Evolutionary conservation across 2,888 invertebrate species (phyloP).

Genomic region (Torymus tubicola): DNA sequence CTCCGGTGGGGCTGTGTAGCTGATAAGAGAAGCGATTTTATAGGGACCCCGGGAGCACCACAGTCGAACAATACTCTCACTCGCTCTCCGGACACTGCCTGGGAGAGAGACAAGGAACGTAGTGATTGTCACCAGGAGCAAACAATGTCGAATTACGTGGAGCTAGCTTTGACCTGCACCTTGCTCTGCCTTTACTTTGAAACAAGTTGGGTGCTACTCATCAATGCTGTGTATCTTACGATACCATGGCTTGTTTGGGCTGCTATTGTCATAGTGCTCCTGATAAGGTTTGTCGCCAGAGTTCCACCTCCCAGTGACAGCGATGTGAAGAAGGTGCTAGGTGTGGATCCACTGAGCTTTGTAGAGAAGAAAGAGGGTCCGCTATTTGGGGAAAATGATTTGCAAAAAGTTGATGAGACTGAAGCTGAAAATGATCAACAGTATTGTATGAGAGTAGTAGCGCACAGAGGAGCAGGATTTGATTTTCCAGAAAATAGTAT

Average conservation of each 20-base stretch:
- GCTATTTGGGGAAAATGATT: too few species aligned
- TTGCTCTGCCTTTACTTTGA: constrained; percentile 68
- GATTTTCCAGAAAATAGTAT: constrained; percentile 90
- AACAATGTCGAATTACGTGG: constrained; percentile 5
- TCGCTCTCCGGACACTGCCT: too few species aligned
- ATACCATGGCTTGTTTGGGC: constrained; percentile 72
- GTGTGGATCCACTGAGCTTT: constrained; percentile 66
- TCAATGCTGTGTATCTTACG: constrained; percentile 66
- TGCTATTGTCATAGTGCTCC: constrained; percentile 62
- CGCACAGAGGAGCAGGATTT: constrained; percentile 85
- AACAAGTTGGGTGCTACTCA: constrained; percentile 61
- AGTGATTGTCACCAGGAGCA: too few species aligned
- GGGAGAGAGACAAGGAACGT: too few species aligned
- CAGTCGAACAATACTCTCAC: too few species aligned
- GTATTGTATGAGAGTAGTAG: constrained; percentile 80
- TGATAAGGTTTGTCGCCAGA: constrained; percentile 63
- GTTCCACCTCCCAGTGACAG: constrained; percentile 66
- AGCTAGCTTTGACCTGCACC: constrained; percentile 64
- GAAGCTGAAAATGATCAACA: constrained; percentile 55
- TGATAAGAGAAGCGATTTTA: too few species aligned
- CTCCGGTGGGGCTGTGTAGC: too few species aligned
- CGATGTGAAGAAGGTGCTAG: constrained; percentile 69
- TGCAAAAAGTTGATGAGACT: constrained; percentile 21
- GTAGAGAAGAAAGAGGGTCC: constrained; percentile 60
- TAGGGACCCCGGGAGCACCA: too few species aligned